A percentile compares a stretch with the other conserved stretches of the same genome.
Conservation (phyloP, 2,797 vertebrate genomes). For the Sebastiscus albofasciatus region DNA sequence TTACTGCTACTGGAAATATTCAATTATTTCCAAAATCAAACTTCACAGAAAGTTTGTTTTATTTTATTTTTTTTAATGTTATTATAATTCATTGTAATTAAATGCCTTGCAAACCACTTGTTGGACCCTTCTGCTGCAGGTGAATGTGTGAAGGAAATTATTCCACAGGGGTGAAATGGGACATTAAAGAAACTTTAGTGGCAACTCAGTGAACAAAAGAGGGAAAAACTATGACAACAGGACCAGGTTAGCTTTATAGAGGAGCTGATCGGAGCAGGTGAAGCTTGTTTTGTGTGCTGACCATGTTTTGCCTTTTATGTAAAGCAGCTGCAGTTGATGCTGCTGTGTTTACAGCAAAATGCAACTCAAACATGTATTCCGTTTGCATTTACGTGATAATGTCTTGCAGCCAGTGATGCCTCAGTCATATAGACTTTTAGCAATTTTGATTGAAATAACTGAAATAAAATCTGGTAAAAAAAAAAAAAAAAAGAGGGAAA, state of each 20-base stretch:
- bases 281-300: constrained; percentile 62
- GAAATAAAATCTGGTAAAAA: not conserved
- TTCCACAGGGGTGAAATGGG: not conserved
- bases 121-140: not conserved
- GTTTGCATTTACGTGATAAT: not conserved
- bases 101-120: not conserved
- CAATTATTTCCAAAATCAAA: not conserved
- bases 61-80: not conserved
- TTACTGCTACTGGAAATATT: not conserved
- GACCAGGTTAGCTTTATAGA: constrained; percentile 78
- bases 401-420: not conserved
- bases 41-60: not conserved
- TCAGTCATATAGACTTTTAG: not conserved
- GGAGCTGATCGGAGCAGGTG: constrained; percentile 64
- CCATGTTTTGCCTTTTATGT: not conserved
- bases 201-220: constrained; percentile 46
- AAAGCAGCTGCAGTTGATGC: not conserved
- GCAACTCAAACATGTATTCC: not conserved
- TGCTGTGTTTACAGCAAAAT: not conserved
- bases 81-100: not conserved
- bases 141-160: not conserved
- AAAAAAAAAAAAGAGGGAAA: not conserved
- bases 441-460: not conserved
- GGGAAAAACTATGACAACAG: constrained; percentile 56
- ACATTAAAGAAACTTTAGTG: not conserved